Evolutionary conservation across 2,888 invertebrate genomes (phyloP).

Genomic region (Epinotia nisella): DNA sequence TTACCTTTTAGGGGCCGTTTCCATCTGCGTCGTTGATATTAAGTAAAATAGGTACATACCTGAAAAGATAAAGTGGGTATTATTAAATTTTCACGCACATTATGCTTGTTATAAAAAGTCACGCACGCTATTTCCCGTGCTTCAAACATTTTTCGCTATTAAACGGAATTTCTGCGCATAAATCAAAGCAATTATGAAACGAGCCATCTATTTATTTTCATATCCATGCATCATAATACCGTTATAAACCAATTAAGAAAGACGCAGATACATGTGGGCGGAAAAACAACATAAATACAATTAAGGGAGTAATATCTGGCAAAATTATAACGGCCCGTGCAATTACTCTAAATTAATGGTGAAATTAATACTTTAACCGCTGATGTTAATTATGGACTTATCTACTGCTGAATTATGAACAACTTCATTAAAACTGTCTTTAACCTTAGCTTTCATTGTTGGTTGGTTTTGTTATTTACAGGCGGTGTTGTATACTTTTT

Average conservation of each 20-base stretch:
- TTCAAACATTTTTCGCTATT: conserved; percentile 23
- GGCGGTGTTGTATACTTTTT: not conserved
- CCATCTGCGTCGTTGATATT: not conserved
- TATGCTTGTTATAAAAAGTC: conserved; percentile 12
- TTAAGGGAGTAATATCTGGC: conserved; percentile 76
- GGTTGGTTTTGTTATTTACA: not conserved
- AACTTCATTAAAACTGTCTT: conserved; percentile 62
- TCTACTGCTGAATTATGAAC: conserved; percentile 64
- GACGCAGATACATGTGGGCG: conserved; percentile 68
- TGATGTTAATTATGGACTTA: conserved; percentile 79
- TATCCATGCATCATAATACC: conserved; percentile 73
- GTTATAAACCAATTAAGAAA: conserved; percentile 72
- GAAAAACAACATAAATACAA: conserved; percentile 75
- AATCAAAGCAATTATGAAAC: conserved; percentile 40
- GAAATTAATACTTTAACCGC: conserved; percentile 83
- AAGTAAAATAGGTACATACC: conserved; percentile 44
- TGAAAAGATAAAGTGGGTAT: conserved; percentile 42
- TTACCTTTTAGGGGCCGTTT: conserved; percentile 22
- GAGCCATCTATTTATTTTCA: conserved; percentile 69
- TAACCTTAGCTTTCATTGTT: conserved; percentile 36
- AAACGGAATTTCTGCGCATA: conserved; percentile 21
- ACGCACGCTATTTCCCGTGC: conserved; percentile 9
- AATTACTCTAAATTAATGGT: conserved; percentile 83
- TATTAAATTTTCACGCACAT: conserved; percentile 24
- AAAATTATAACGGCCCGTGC: conserved; percentile 72